Conservation (phyloP, 2,888 invertebrate genomes). For the Cheiracanthium punctorium region DNA sequence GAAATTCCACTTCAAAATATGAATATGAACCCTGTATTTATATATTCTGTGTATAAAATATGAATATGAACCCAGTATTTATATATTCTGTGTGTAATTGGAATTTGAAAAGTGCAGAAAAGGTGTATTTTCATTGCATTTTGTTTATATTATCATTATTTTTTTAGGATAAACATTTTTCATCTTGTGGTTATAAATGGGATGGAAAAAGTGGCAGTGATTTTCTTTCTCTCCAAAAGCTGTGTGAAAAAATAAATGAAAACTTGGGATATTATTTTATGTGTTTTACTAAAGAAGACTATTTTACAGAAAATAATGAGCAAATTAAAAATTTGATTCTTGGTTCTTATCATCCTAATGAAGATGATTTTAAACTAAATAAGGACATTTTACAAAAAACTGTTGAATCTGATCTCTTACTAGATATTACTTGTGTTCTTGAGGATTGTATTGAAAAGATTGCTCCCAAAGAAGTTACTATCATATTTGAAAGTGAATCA, state of each 20-base stretch:
- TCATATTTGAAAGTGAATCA: neutral
- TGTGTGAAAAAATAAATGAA: slow-evolving; percentile 52
- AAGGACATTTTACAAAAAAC: neutral
- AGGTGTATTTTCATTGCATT: no score
- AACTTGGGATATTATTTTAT: slow-evolving; percentile 40
- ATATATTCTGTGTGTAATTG: no score
- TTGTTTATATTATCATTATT: no score
- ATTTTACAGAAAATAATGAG: slow-evolving; percentile 22
- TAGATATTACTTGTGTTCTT: neutral
- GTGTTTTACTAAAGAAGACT: slow-evolving; percentile 36
- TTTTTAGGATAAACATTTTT: slow-evolving; percentile 67
- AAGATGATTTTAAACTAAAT: neutral
- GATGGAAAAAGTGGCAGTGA: slow-evolving; percentile 16
- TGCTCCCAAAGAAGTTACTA: neutral
- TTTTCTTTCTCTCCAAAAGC: slow-evolving; percentile 24
- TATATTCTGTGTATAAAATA: no score
- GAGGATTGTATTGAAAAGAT: neutral
- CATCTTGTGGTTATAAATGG: slow-evolving; percentile 53
- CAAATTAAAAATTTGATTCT: slow-evolving; percentile 19
- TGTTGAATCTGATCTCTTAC: neutral
- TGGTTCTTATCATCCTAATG: neutral
- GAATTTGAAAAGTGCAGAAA: no score
- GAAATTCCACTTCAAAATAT: no score
- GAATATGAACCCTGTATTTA: no score
- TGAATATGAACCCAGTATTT: no score